Evolutionary conservation across 92 coral and sea anemone species (phyloP).

Genomic region (Muricea muricata): DNA sequence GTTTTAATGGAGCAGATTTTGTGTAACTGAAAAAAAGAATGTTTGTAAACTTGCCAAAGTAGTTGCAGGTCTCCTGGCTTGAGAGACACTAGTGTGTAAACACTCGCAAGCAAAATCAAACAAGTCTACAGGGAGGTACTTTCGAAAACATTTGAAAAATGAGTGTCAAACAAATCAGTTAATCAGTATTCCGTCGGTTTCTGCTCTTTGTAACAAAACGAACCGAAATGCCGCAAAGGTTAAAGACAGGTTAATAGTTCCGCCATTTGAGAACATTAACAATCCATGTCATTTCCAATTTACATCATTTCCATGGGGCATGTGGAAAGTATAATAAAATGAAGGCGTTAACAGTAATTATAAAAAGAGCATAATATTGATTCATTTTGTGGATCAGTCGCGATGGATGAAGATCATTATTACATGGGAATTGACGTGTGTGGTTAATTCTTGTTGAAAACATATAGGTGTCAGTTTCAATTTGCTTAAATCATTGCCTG

Average conservation of each 20-base stretch:
- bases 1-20: too few relatives aligned
- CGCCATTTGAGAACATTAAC: not conserved
- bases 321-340: not conserved
- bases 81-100: not conserved
- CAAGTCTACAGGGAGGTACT: not conserved
- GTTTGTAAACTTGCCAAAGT: too few relatives aligned
- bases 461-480: too few relatives aligned
- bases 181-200: too few relatives aligned
- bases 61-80: not conserved
- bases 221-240: not conserved
- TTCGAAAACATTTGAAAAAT: not conserved
- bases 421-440: not conserved
- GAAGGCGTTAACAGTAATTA: not conserved
- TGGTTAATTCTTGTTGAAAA: too few relatives aligned
- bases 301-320: not conserved
- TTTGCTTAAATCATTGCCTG: too few relatives aligned
- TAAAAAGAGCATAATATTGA: not conserved
- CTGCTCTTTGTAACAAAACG: not conserved
- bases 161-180: not conserved
- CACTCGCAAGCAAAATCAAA: not conserved
- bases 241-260: constrained; percentile 5
- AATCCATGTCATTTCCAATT: not conserved
- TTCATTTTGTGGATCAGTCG: not conserved
- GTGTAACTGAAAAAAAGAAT: too few relatives aligned
- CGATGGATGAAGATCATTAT: not conserved